Conservation (phyloP, 2,888 invertebrate genomes). For the Digitonthophagus gazella region DNA sequence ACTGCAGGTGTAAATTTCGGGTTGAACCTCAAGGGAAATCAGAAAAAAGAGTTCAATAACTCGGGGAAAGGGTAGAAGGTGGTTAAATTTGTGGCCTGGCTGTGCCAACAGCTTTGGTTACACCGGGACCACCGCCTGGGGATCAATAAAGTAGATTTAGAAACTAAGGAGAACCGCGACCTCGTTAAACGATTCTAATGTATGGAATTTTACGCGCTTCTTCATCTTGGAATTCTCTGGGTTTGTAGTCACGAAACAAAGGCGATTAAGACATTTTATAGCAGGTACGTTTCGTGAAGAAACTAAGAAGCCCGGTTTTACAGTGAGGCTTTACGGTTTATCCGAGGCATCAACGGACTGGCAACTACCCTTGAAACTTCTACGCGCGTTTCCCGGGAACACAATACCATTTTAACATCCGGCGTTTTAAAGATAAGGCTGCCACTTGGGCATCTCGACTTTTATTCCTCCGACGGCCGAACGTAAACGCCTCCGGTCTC, state of each 20-base stretch:
- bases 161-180: slow-evolving; percentile 40
- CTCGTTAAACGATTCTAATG: slow-evolving; percentile 29
- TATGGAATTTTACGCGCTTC: slow-evolving; percentile 15
- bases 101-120: slow-evolving; percentile 39
- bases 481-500: slow-evolving; percentile 10
- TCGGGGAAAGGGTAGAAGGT: slow-evolving; percentile 34
- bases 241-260: neutral
- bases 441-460: slow-evolving; percentile 7
- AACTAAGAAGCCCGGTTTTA: neutral
- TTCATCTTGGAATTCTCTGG: neutral
- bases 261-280: slow-evolving; percentile 2
- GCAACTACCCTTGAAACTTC: slow-evolving; percentile 12
- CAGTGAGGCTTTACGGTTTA: slow-evolving; percentile 7
- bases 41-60: slow-evolving; percentile 43
- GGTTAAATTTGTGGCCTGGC: slow-evolving; percentile 41
- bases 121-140: slow-evolving; percentile 41
- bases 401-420: slow-evolving; percentile 2
- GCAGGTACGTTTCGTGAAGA: neutral
- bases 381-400: slow-evolving; percentile 9
- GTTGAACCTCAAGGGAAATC: slow-evolving; percentile 33
- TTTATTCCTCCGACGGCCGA: slow-evolving; percentile 8
- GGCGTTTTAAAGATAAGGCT: slow-evolving; percentile 10
- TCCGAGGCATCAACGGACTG: slow-evolving; percentile 3
- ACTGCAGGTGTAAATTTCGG: slow-evolving; percentile 5
- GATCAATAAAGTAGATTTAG: slow-evolving; percentile 43